Conservation (phyloP, 2,113 vertebrate species). For the Platysternon megacephalum region DNA sequence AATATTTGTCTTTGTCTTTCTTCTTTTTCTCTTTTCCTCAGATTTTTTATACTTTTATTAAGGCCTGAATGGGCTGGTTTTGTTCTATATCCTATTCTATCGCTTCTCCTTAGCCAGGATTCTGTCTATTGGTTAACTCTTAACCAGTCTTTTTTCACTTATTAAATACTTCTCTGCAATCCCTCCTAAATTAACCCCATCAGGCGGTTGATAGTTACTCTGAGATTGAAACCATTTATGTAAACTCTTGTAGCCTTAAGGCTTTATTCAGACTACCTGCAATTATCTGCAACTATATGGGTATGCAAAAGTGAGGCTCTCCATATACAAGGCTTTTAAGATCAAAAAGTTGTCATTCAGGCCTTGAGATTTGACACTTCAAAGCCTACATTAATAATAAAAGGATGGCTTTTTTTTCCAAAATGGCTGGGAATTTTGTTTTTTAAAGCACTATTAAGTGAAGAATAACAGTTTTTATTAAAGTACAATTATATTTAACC, state of each 20-base stretch:
- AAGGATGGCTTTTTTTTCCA: background rate
- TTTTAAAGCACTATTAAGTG: background rate
- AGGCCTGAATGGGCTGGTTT: background rate
- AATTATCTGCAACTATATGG: background rate
- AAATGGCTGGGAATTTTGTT: background rate
- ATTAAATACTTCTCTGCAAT: background rate
- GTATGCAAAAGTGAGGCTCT: background rate
- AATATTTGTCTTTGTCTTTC: background rate
- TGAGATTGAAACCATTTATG: background rate
- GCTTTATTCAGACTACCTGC: background rate
- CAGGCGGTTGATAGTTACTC: background rate
- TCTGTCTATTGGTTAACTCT: background rate
- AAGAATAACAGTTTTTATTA: background rate
- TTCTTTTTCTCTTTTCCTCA: background rate
- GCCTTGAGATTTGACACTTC: background rate
- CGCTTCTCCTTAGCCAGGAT: background rate
- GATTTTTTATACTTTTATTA: background rate
- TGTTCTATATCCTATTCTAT: background rate
- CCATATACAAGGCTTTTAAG: background rate
- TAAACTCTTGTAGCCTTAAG: background rate
- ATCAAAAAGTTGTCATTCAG: background rate
- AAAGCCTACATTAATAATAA: background rate
- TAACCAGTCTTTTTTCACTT: background rate
- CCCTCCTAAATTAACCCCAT: background rate
- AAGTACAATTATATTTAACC: background rate